Evolutionary conservation across 2,797 vertebrate genomes (phyloP), one percentile per base, ranked within the genome.

Genomic region (Centroberyx gerrardi): DNA sequence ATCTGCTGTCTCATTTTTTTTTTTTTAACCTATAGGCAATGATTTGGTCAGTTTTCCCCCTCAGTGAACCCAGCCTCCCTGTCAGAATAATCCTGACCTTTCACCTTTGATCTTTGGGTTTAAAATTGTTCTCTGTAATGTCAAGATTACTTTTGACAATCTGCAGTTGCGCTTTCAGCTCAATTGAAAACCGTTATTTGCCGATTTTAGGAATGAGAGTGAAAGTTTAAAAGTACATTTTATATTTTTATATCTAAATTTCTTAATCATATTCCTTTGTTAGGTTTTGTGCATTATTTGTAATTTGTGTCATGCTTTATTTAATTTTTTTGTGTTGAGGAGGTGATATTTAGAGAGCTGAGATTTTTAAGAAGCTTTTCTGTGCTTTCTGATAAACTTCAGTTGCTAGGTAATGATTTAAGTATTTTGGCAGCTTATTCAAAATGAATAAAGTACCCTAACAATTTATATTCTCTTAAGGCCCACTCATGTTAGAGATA

Each of bases 61-160:
- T 63, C 54, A 62, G 68, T 89, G 89, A 92, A 86, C 89, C 61
- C 85, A 51, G 46, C 59, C 64, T 82, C 78, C 74, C 87, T 90
- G 90, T 87, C 84, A 92, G 90, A 87, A 93, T 89, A 91, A 90
- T 88, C 87, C 49, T 74, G 90, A 93, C 93, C 93, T 93, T 92
- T 94, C 84, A 94, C 90, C 93, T 82, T 83, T 68, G 90, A 94
- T 89, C 91, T 90, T 85, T 91, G 55, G 42, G 93, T 92, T 91
- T 82, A 55, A 90, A 93, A 92, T 91, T 86, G 91, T 95, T 94
- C 91, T 91, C 90, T 77, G 74, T 85, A 84, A 92, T 85, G 89
- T 91, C 88, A 87, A 88, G 85, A 93, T 93, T 85, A 89, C 83
- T 80, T 85, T 81, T 93, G 93, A 94, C 92, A 90, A 82, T 86